A percentile compares a stretch with the other conserved stretches of the same genome.
These are phyloP conservation scores for Dromas ardeola DNA, from an alignment of 2,113 vertebrate species.

Conservation along the genomic window DNA sequence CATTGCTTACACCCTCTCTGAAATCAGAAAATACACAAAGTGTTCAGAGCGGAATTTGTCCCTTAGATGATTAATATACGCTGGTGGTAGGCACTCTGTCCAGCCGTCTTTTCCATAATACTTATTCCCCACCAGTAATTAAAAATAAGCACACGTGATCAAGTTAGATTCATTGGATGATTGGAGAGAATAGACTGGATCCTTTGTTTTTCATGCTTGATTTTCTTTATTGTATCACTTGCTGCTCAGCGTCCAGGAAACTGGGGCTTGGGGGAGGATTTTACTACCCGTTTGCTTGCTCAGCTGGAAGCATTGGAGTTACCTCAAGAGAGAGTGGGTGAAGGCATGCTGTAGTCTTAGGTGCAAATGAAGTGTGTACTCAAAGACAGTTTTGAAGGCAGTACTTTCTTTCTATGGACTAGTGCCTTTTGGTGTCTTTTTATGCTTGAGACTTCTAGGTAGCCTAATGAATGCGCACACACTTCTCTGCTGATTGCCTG, in stretches of 20 bases:
- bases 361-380: background rate
- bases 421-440: background rate
- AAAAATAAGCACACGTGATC: background rate
- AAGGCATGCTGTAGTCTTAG: fast-evolving
- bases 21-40: background rate
- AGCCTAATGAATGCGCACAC: background rate
- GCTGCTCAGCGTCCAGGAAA: background rate
- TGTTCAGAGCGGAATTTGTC: background rate
- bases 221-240: background rate
- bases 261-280: fast-evolving
- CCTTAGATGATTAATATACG: background rate
- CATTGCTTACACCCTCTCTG: background rate
- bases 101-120: background rate
- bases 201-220: fast-evolving
- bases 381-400: background rate
- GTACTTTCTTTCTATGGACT: background rate
- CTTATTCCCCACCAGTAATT: background rate
- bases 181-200: background rate
- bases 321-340: background rate
- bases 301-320: background rate
- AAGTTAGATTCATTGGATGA: background rate
- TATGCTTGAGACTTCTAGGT: background rate
- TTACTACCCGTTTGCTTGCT: background rate
- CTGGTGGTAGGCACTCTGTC: background rate
- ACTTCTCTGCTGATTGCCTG: background rate